Evolutionary conservation across 2,888 invertebrate genomes (phyloP).

Genomic region (Alsophila aescularia): DNA sequence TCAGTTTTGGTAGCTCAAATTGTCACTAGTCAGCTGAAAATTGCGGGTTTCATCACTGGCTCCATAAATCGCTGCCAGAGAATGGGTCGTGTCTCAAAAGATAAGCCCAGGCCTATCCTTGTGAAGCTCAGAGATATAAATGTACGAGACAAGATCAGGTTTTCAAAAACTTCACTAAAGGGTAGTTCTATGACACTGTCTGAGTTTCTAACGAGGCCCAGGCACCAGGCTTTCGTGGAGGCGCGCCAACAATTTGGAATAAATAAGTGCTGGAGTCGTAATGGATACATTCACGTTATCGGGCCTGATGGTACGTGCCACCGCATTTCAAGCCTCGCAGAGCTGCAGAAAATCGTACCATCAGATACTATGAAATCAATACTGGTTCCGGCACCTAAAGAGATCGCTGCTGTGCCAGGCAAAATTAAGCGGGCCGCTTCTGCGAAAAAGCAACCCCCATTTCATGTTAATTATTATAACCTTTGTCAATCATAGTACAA

Average conservation of each 20-base stretch:
- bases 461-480: too few relatives aligned
- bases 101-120: neutral
- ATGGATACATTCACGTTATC: neutral
- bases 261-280: neutral
- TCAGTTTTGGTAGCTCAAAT: neutral
- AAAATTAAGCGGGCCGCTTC: too few relatives aligned
- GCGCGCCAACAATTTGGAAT: too few relatives aligned
- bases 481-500: too few relatives aligned
- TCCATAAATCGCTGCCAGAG: neutral
- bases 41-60: neutral
- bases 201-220: neutral
- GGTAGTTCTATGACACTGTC: neutral
- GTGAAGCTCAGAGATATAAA: too few relatives aligned
- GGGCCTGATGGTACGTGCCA: neutral
- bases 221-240: slow-evolving; percentile 1
- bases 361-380: neutral
- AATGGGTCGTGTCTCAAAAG: too few relatives aligned
- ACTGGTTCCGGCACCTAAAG: neutral
- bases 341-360: neutral
- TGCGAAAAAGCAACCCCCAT: too few relatives aligned
- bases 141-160: neutral
- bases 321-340: too few relatives aligned
- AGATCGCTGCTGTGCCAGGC: neutral
- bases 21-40: neutral
- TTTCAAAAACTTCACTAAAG: neutral